Evolutionary conservation across 2,797 vertebrate genomes (phyloP).

Genomic region (Falco biarmicus): DNA sequence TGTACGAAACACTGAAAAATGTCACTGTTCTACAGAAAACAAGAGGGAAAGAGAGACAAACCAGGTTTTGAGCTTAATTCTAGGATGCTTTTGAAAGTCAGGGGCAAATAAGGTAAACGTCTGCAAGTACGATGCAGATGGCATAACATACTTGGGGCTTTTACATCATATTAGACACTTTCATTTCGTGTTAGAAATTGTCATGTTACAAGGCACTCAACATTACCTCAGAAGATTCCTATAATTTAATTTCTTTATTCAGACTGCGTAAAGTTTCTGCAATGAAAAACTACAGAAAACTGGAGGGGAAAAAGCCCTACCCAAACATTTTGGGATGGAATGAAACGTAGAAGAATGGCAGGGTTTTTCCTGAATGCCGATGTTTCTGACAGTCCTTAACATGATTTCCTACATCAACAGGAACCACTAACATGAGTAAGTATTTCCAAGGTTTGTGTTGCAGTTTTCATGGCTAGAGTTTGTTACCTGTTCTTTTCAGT

Average conservation of each 20-base stretch:
- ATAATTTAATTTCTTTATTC: not conserved
- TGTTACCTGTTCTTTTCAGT: not conserved
- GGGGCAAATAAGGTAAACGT: not conserved
- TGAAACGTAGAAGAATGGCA: not conserved
- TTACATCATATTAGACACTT: not conserved
- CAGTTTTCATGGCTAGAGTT: not conserved
- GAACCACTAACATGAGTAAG: not conserved
- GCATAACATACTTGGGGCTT: not conserved
- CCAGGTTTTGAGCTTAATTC: not conserved
- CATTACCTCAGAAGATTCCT: not conserved
- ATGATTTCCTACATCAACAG: not conserved
- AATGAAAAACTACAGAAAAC: not conserved
- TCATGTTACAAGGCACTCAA: not conserved
- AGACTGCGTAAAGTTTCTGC: not conserved
- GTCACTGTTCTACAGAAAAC: not conserved
- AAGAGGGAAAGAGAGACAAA: not conserved
- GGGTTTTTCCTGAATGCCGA: not conserved
- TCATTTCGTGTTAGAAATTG: not conserved
- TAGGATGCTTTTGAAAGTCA: not conserved
- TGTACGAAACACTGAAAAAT: not conserved
- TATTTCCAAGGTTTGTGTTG: not conserved
- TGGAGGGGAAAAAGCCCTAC: not conserved
- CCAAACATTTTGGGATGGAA: not conserved
- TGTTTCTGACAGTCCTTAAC: not conserved
- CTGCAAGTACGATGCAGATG: not conserved